Percentiles rank a stretch among this genome's conserved stretches.
These are phyloP conservation scores for Gasterosteus nipponicus DNA, from an alignment of 2,113 vertebrate species.

Conservation along the genomic window DNA sequence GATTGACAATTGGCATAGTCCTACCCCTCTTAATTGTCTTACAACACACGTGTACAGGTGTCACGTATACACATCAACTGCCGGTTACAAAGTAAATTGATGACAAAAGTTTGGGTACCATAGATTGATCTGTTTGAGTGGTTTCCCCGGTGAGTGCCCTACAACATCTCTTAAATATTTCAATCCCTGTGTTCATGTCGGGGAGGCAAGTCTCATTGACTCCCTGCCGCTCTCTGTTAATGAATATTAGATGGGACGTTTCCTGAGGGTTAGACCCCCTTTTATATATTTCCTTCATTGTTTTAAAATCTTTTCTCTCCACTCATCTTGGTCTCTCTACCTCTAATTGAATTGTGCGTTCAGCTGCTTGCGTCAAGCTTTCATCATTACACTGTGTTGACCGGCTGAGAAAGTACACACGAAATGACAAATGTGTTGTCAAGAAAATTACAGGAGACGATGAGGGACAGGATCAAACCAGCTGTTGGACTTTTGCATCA, in stretches of 20 bases:
- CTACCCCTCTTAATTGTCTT: no score
- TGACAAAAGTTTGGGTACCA: conserved; percentile 50
- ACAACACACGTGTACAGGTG: no score
- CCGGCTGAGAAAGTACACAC: conserved; percentile 30
- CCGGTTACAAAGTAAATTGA: conserved; percentile 6
- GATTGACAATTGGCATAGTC: background rate
- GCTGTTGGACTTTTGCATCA: conserved; percentile 5
- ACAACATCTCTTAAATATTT: conserved; percentile 71
- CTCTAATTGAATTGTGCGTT: conserved; percentile 49
- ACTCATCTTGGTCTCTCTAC: conserved; percentile 4
- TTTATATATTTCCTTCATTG: conserved; percentile 76
- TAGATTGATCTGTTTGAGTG: conserved; percentile 47
- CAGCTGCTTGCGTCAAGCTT: conserved; percentile 44
- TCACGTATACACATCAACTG: conserved; percentile 7
- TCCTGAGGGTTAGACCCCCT: conserved; percentile 64
- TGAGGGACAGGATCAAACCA: conserved; percentile 19
- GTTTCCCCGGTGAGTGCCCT: conserved; percentile 53
- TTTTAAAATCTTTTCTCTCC: conserved; percentile 52
- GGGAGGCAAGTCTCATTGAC: conserved; percentile 58
- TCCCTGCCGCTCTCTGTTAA: conserved; percentile 62
- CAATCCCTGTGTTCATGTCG: conserved; percentile 57
- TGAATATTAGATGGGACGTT: conserved; percentile 75
- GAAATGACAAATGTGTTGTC: conserved; percentile 26
- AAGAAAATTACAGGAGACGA: conserved; percentile 19
- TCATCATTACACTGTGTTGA: conserved; percentile 49